Base-by-base conservation (phyloP, 1,140 invertebrate genomes). In the Himalopsyche phryganea region DNA sequence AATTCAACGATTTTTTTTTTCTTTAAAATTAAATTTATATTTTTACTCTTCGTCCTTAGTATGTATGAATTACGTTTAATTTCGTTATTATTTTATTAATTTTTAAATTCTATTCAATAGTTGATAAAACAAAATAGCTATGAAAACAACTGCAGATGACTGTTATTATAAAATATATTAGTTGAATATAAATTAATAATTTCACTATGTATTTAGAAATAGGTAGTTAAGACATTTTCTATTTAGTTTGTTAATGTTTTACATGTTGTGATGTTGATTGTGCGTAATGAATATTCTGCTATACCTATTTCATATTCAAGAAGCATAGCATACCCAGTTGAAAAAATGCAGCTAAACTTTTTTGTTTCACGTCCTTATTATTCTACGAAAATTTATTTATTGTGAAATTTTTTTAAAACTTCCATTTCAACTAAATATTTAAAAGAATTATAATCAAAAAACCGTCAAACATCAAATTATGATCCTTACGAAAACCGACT, bases 221-320 rank as follows among this genome's bases (percentile, higher is more conserved):
- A 63, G 60, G 53, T 63, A 60, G 53, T 48, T 63, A 63, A 60
- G 61, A 38, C 40, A 18, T 60, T 55, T 55, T 23, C 23, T 28
- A 28, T 63, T 63, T 59, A 50, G 50, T 63, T 63, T 42, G 61
- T 63, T 63, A 53, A 63, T 60, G 61, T 63, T 63, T 63, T 63
- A 41, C 53, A 63, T 63, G 61, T 63, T 63, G 61, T 63, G 61
- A 63, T 53, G 61, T 63, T 63, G 51, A 57, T 50, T 60, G 61
- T 60, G 49, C 53, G 61, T 63, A 60, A 51, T 28, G 17, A 47
- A 55, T 48, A 40, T 55, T 28, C n/a, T 20, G 23, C 23, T 28
- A 44, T 40, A 23, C n/a, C n/a, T n/a, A n/a, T 55, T 18, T 36
- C 7, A 45, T 40, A 40, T 50, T 55, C 36, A 40, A 47, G 52